Evolutionary conservation across 2,797 vertebrate species (phyloP).

Genomic region (Microctenopoma steveboyesi): DNA sequence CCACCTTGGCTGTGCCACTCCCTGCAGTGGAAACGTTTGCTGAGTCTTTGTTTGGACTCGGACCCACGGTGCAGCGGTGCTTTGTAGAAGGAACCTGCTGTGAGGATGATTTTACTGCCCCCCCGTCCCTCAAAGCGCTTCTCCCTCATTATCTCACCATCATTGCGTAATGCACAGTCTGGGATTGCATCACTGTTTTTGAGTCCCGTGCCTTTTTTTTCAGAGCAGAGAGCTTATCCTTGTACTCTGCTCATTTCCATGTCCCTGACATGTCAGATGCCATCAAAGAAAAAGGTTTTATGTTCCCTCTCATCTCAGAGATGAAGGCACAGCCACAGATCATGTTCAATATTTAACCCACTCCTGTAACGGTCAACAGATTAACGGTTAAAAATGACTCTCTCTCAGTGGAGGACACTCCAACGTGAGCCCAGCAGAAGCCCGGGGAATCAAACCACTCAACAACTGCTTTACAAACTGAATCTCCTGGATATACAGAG

Average conservation of each 20-base stretch:
- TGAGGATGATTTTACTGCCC: conserved; percentile 42
- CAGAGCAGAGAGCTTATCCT: conserved; percentile 66
- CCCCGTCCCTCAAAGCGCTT: conserved; percentile 14
- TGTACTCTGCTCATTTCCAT: conserved; percentile 57
- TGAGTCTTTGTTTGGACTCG: conserved; percentile 40
- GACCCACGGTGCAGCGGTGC: neutral
- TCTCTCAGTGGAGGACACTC: too few relatives aligned
- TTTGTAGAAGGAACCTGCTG: conserved; percentile 26
- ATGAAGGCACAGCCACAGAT: too few relatives aligned
- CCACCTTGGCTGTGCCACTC: conserved; percentile 59
- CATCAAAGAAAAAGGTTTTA: conserved; percentile 32
- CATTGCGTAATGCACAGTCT: conserved; percentile 67
- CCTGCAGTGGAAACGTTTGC: conserved; percentile 38
- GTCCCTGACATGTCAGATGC: conserved; percentile 37
- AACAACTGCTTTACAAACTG: too few relatives aligned
- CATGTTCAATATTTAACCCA: too few relatives aligned
- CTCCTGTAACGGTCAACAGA: too few relatives aligned
- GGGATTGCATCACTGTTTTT: conserved; percentile 67
- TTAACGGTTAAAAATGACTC: too few relatives aligned
- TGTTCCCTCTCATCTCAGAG: conserved; percentile 22
- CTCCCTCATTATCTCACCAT: conserved; percentile 50
- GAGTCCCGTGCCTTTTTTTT: conserved; percentile 54
- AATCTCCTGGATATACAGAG: too few relatives aligned
- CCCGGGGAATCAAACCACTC: too few relatives aligned
- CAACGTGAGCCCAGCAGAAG: too few relatives aligned